phyloP scores from a whole-genome alignment of 2,888 invertebrate species.

The Pseudococcus jackbeardsleyi region DNA sequence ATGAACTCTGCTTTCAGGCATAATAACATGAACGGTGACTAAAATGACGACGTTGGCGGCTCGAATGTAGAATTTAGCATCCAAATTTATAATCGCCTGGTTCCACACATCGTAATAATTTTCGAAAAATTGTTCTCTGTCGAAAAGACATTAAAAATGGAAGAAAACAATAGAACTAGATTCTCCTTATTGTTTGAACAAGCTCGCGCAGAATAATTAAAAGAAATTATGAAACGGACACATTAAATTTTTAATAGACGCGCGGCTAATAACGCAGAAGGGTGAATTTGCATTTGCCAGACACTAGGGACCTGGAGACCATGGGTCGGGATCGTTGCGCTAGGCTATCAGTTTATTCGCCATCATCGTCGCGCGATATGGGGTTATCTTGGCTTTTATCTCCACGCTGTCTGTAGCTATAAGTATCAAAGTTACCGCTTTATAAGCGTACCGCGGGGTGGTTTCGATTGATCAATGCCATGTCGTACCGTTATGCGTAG shows the following conservation, averaged over 20 bases:
- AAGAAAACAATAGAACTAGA: conserved; percentile 33
- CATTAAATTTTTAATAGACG: conserved; percentile 47
- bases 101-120: too few species aligned
- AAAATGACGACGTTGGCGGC: too few species aligned
- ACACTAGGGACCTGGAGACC: conserved; percentile 17
- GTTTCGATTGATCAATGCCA: background rate
- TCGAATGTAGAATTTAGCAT: too few species aligned
- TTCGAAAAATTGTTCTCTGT: too few species aligned
- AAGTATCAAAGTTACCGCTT: conserved; percentile 24
- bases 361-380: conserved; percentile 19
- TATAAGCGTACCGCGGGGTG: conserved; percentile 6
- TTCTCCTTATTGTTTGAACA: conserved; percentile 49
- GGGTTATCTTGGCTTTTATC: conserved; percentile 51
- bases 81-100: too few species aligned
- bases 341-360: conserved; percentile 44
- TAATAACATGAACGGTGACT: too few species aligned
- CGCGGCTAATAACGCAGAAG: background rate
- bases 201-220: conserved; percentile 29
- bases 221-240: conserved; percentile 50
- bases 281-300: conserved; percentile 45
- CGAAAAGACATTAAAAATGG: conserved; percentile 48
- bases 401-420: conserved; percentile 2
- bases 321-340: background rate
- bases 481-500: background rate
- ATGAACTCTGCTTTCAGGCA: too few species aligned